Evolutionary conservation across 2,888 invertebrate genomes (phyloP), one percentile per base, ranked within the genome.

Genomic region (Sminthurides aquaticus): DNA sequence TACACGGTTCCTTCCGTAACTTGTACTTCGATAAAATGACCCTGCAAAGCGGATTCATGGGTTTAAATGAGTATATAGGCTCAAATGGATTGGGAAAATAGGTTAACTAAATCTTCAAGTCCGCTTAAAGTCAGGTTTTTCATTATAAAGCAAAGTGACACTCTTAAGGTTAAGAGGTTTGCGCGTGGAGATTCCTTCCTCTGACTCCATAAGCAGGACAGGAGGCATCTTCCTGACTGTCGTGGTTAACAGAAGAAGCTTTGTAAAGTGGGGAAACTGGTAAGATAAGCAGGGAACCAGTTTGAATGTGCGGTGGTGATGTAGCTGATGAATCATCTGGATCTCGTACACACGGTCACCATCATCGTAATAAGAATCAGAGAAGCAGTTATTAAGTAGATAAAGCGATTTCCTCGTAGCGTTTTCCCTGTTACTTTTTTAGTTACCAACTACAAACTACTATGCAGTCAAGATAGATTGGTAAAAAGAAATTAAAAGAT

Each of bases 1-100:
- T 94, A 93, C 63, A 96, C 83, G 60, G 93, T 92, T 71, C 94
- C 93, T 79, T 95, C 94, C 54, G 93, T 92, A 73, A 96, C 92
- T 81, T 94, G 93, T 71, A 94, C 93, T 81, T 96, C 95, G 76
- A 95, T 92, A 79, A 94, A 95, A 80, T 94, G 92, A 22, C 95
- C 93, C 91, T 91, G 79, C 3, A 18, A 62, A 67, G 67, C n/a
- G n/a, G n/a, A n/a, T n/a, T n/a, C n/a, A n/a, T n/a, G n/a, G n/a
- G n/a, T n/a, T n/a, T n/a, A n/a, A n/a, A n/a, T n/a, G n/a, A n/a
- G n/a, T n/a, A 66, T 57, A 29, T n/a, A n/a, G 57, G n/a, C 20
- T 24, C 43, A 34, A 55, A 20, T 28, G 20, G 27, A n/a, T 34
- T 62, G 28, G 18, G 15, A 11, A 62, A 54, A n/a, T n/a, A n/a